Base-by-base conservation (phyloP, 1,140 invertebrate species). In the Drosophila bocqueti region DNA sequence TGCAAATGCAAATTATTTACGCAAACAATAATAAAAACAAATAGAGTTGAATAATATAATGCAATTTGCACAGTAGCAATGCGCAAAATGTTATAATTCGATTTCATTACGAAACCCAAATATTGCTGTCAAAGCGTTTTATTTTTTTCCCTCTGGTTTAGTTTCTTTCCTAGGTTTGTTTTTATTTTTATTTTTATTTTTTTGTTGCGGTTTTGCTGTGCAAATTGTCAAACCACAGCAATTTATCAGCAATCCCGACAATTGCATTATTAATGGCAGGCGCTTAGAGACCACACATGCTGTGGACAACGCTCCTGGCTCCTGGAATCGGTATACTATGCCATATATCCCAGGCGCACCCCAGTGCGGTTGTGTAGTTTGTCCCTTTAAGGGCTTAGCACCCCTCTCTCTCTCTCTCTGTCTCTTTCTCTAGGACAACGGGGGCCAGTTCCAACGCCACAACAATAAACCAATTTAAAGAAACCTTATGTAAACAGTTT, bases 391-490 rank as follows among this genome's bases (percentile, higher is more conserved):
- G 60, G 57, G 60, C 82, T 84, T 81, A 85, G 59, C 68, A 79
- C 11, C 40, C 45, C 26, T 31, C 24, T 10, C 43, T 29, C 3
- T 10, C 38, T 9, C 34, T 45, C 15, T 7, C 7, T 31, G 4
- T 10, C 31, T 31, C 8, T 26, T 15, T 9, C 29, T 47, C 15
- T 10, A 26, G 36, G 24, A 7, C 18, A 42, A 38, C 16, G 29
- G 36, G 15, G 68, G 34, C 65, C 73, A 55, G 47, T 55, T 60
- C 46, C 49, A 36, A 62, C 74, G 64, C 74, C 76, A 71, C 74
- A 79, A 89, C 84, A 89, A 84, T 85, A 85, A 90, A 85, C 85
- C 85, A 90, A 90, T 90, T 90, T 90, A 82, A 90, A 74, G 85
- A 90, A 90, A 85, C 85, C 85, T 82, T 85, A 90, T 85, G 68